These are phyloP conservation scores for Ceratoteleas bidentatus DNA, from an alignment of 1,140 invertebrate species.

Conservation along the genomic window DNA sequence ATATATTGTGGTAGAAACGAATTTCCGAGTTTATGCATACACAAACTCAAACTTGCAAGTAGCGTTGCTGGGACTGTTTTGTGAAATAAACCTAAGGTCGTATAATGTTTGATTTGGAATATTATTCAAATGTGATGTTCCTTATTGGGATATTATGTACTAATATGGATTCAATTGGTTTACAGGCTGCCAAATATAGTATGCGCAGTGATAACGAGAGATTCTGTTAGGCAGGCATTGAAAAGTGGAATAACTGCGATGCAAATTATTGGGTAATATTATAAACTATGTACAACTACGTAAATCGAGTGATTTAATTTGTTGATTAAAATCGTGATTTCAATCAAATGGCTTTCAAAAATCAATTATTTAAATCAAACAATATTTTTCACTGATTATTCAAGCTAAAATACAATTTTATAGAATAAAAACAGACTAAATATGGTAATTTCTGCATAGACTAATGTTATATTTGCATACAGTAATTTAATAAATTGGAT, in stretches of 20 bases:
- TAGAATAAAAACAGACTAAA: too few species aligned
- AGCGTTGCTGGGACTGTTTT: conserved; percentile 94
- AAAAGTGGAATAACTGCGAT: conserved; percentile 96
- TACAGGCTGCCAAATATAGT: conserved; percentile 95
- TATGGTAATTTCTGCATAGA: too few species aligned
- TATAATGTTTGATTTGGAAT: conserved; percentile 4
- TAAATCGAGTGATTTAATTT: too few species aligned
- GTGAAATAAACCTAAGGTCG: conserved; percentile 84
- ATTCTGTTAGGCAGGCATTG: conserved; percentile 95
- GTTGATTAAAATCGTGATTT: too few species aligned
- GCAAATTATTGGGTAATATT: conserved; percentile 94
- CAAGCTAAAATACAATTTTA: too few species aligned
- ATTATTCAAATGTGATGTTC: not conserved
- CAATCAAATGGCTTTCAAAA: too few species aligned
- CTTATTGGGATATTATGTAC: not conserved
- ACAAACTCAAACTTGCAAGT: conserved; percentile 96
- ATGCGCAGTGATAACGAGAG: conserved; percentile 95
- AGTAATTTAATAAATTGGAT: too few species aligned
- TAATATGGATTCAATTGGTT: conserved; percentile 18
- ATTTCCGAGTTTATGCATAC: conserved; percentile 98
- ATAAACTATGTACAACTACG: too few species aligned
- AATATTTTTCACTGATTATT: too few species aligned
- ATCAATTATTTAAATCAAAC: too few species aligned
- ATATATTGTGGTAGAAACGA: conserved; percentile 97
- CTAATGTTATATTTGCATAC: too few species aligned